Evolutionary conservation across 2,888 invertebrate genomes (phyloP), one percentile per base, ranked within the genome.

Genomic region (Leptarthrus brevirostris): DNA sequence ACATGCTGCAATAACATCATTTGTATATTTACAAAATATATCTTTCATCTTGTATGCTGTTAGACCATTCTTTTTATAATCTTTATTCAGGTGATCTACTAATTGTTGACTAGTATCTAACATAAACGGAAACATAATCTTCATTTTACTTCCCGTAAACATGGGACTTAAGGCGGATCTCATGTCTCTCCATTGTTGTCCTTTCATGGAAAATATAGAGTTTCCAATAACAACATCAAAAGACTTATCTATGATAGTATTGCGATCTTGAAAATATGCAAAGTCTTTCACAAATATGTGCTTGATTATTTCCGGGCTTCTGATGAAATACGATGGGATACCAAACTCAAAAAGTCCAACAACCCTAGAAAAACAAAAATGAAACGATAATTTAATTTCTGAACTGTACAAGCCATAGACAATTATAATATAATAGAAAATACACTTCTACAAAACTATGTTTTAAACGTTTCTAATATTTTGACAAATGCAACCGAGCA

Each of bases 211-310:
- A 71, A 87, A 84, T 6, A 88, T 78, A 20, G 85, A 86, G 73
- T 86, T 87, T 0, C 85, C 86, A 77, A 89, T 88, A 1, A 89
- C 78, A 0, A 49, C 52, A 52, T 49, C 69, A 10, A 30, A 40
- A 20, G 16, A 10, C 26, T 12, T 14, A 20, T 69, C 52, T 12
- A 69, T 34, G 16, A 69, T 4, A 5, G 49, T 10, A 12, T n/a
- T 26, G 12, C 26, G 69, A 34, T 69, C 49, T 69, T 49, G 49
- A 14, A 89, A 89, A 76, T 86, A 86, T 56, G 89, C 89, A 47
- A 89, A 89, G 76, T 89, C 87, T 78, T 89, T 89, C 0, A 89
- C 84, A 0, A 86, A 85, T 18, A 89, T 85, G 53, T 81, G 84
- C 76, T 88, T 89, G 1, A 88, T 82, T 12, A 89, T 71, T 40